Base-by-base conservation (phyloP, 2,888 invertebrate genomes). In the Helobdella robusta region DNA sequence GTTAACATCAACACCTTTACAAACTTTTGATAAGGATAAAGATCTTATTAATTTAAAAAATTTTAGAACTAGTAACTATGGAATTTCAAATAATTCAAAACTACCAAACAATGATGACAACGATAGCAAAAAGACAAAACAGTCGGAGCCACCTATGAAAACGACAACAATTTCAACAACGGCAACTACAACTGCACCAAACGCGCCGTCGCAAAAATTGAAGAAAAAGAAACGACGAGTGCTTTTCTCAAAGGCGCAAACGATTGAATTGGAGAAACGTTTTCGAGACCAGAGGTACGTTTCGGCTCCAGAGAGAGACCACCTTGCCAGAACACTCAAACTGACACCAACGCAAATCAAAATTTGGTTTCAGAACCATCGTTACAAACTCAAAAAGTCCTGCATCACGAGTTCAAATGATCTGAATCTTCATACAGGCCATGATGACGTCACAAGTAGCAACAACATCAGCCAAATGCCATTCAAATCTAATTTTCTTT, bases 291-390 rank as follows among this genome's bases (percentile, higher is more conserved):
- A 65, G 36, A 65, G 59, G 40, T 65, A 65, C 30, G 65, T 65
- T 20, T 60, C 60, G 1, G 65, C 65, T 1, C 65, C 65, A 23
- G 65, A 65, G 52, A 60, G 65, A 36, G 65, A 65, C 25, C 60
- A 65, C 3, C 52, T 65, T 50, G 65, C 65, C 8, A 50, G 40
- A 35, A 20, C 60, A 8, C 52, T 65, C 1, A 50, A 60, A 44
- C 60, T 65, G 48, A 65, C 65, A 1, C 60, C 65, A 20, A 65
- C 60, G 50, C 65, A 65, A 36, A 48, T 65, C 54, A 65, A 65
- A 20, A 65, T 65, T 30, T 65, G 65, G 65, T 65, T 65, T 36
- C 65, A 65, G 48, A 65, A 65, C 36, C 65, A 65, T 35, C 48
- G 65, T 15, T 65, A 65, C 60, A 65, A 65, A 18, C 60, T 65